Base-by-base conservation (phyloP, 1,140 invertebrate species). In the Drosophila sechellia region DNA sequence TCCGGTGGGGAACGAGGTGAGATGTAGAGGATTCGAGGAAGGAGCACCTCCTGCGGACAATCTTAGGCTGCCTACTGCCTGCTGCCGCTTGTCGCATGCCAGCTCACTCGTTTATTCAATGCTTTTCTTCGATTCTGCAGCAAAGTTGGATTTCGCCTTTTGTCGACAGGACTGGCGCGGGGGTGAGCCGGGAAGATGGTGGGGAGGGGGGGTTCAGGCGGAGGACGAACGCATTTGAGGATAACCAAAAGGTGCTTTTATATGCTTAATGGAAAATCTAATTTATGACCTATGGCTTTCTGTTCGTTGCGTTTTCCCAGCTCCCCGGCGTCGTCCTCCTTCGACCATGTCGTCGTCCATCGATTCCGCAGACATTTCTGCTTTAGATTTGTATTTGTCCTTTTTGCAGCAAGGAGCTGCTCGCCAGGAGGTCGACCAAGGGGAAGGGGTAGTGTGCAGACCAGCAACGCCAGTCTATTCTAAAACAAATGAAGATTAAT, bases 221-320 rank as follows among this genome's bases (percentile, higher is more conserved):
- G 20, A 13, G 25, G 20, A 42, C 59, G 58, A 87, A 89, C 85
- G 84, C 84, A 89, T 89, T 89, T 89, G 84, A 89, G 84, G 84
- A 89, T 89, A 89, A 89, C 84, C 84, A 89, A 89, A 89, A 89
- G 84, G 84, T 89, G 84, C 84, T 89, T 89, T 89, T 89, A 89
- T 89, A 89, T 89, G 84, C 84, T 89, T 89, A 89, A 89, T 89
- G 84, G 84, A 89, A 89, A 89, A 89, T 89, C 84, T 89, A 89
- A 89, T 89, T 89, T 89, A 89, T 89, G 84, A 89, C 84, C 84
- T 89, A 89, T 89, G 84, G 84, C 84, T 89, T 89, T 89, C 85
- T 89, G 72, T 84, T 89, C 84, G 85, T 70, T 87, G 83, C 84
- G 79, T 89, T 89, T 89, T 79, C 83, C 72, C 81, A 71, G 63